Evolutionary conservation across 2,888 invertebrate species (phyloP), one percentile per base, ranked within the genome.

Genomic region (Electrophaes corylata): DNA sequence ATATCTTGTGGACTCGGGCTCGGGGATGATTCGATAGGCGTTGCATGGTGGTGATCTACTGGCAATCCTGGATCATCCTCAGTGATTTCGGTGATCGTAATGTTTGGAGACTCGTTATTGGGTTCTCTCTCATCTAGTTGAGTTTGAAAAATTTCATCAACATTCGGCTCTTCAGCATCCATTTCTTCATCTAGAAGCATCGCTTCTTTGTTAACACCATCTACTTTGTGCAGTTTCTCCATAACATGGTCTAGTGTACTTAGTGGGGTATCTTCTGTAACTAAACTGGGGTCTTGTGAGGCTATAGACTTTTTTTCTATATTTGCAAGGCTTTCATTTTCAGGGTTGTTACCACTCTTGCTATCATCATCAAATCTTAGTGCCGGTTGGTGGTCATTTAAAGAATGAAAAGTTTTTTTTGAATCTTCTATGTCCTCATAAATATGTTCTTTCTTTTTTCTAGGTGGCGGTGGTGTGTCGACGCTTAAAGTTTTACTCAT

Each of bases 371-470:
- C 69, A 3, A 53, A 55, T 58, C 86, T 87, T 44, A 83, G 83
- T 11, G 73, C 71, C 37, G 65, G 61, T 39, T 65, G 56, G 58
- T 91, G 76, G 10, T 90, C 85, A 37, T 88, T 79, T 4, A 91
- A 88, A 70, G 92, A 93, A 59, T 93, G 89, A n/a, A 92, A 78
- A 52, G 80, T 82, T 69, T 92, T 93, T 63, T 84, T 84, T 10
- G 83, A 79, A 66, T 89, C 87, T 60, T 92, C 93, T 64, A 94
- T 94, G 60, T 94, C 94, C 82, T 94, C 94, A 65, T 94, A 94
- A 58, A 94, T 93, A 72, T 94, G 94, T 62, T 94, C 94, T 67
- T 93, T 93, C 63, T 91, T 92, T 71, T 92, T 88, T 57, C 92
- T 86, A 4, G 88, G 85, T 2, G 86, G 81, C 45, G 90, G 86